Conservation (phyloP, 2,113 vertebrate genomes). For the Tragelaphus scriptus region DNA sequence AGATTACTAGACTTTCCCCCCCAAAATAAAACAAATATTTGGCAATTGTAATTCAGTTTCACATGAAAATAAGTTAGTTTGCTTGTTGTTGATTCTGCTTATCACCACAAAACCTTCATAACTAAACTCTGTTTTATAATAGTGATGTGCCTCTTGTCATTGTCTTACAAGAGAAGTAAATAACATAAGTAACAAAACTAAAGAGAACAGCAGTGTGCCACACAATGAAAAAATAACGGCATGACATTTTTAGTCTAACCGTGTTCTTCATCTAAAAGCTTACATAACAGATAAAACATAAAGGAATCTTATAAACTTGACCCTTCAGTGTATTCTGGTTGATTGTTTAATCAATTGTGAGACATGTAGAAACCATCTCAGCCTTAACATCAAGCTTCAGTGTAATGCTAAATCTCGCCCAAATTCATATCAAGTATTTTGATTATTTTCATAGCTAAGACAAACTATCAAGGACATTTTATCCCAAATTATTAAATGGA, state of each 20-base stretch:
- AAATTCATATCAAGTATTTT: background rate
- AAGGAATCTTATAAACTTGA: background rate
- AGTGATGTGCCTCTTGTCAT: background rate
- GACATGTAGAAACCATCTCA: background rate
- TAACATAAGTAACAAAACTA: background rate
- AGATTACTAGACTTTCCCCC: slow-evolving; percentile 40
- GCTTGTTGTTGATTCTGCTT: slow-evolving; percentile 65
- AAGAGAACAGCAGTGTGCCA: background rate
- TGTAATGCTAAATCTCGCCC: background rate
- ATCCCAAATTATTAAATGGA: background rate
- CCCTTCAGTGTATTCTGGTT: background rate
- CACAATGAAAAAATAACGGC: background rate
- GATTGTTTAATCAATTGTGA: background rate
- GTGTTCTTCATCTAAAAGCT: background rate
- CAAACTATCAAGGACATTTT: background rate
- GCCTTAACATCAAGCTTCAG: background rate
- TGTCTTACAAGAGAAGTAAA: background rate
- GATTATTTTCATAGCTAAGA: background rate
- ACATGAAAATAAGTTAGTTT: slow-evolving; percentile 60
- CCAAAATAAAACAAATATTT: slow-evolving; percentile 66
- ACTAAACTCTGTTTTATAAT: slow-evolving; percentile 1
- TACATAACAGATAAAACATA: background rate
- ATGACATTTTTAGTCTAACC: background rate
- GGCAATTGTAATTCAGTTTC: slow-evolving; percentile 56
- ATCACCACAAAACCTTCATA: slow-evolving; percentile 62